phyloP scores from a whole-genome alignment of 2,113 vertebrate genomes.

The Corydoras sp. region DNA sequence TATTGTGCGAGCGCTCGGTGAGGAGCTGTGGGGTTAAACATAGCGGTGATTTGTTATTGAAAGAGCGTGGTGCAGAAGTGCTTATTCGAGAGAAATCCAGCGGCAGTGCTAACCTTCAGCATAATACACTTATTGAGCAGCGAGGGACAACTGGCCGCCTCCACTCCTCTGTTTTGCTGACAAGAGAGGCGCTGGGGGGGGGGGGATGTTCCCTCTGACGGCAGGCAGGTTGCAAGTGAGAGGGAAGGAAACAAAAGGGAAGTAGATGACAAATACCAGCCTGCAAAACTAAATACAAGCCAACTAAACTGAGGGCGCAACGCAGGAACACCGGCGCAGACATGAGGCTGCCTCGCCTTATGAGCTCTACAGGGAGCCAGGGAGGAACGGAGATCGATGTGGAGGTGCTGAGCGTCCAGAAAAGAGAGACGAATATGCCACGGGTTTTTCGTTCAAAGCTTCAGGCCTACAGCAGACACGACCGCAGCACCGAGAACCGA shows the following conservation, averaged over 20 bases:
- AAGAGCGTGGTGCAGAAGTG: conserved; percentile 16
- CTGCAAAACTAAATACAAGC: too few relatives aligned
- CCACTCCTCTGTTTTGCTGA: conserved; percentile 18
- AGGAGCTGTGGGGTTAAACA: conserved; percentile 32
- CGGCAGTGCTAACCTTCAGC: conserved; percentile 25
- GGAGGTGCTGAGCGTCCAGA: conserved; percentile 2
- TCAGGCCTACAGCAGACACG: too few relatives aligned
- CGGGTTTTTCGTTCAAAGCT: too few relatives aligned
- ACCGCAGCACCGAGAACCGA: too few relatives aligned
- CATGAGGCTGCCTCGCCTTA: neutral
- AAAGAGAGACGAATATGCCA: neutral
- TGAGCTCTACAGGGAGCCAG: neutral
- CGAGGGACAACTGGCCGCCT: conserved; percentile 27
- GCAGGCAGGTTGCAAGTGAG: conserved; percentile 8
- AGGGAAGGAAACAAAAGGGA: conserved; percentile 15
- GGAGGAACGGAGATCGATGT: neutral
- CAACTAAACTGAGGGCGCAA: conserved; percentile 6
- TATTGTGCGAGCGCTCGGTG: neutral
- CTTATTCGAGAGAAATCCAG: conserved; percentile 33
- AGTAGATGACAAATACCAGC: too few relatives aligned
- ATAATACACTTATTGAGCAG: conserved; percentile 28
- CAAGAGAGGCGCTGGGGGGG: conserved; percentile 1
- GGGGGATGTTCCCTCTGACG: conserved; percentile 18
- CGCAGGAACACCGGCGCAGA: conserved; percentile 29
- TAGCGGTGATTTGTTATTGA: conserved; percentile 18